Conservation (phyloP, 2,797 vertebrate species). For the Liasis olivaceus region DNA sequence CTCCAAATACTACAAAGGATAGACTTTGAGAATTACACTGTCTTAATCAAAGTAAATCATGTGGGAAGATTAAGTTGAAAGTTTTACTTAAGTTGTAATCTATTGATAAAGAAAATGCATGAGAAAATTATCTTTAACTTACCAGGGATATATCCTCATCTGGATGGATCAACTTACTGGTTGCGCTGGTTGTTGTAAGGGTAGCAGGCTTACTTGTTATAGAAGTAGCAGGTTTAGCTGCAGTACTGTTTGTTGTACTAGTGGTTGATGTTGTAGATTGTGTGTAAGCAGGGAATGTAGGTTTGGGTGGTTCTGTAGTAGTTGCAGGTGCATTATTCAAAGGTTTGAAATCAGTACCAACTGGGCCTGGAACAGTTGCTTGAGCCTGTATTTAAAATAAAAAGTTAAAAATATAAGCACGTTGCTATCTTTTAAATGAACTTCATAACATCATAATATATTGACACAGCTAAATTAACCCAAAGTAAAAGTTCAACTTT, state of each 20-base stretch:
- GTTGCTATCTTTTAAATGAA: constrained; percentile 31
- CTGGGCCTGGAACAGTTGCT: constrained; percentile 85
- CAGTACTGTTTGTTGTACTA: constrained; percentile 93
- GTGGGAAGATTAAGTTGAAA: background rate
- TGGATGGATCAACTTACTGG: constrained; percentile 99
- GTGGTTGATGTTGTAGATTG: constrained; percentile 92
- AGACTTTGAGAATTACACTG: background rate
- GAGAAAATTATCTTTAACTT: constrained; percentile 77
- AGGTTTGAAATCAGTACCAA: constrained; percentile 88
- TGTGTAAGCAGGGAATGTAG: constrained; percentile 98
- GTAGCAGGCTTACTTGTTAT: constrained; percentile 98
- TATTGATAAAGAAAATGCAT: background rate
- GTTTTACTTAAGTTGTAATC: background rate
- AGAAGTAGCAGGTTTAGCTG: constrained; percentile 91
- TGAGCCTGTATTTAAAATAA: constrained; percentile 82
- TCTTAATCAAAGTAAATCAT: background rate
- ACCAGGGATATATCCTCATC: constrained; percentile 99
- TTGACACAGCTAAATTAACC: constrained; percentile 49
- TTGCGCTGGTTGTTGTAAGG: constrained; percentile 97
- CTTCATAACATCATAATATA: constrained; percentile 12
- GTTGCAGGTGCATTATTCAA: constrained; percentile 82
- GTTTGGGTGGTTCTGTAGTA: constrained; percentile 90
- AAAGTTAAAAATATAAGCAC: constrained; percentile 46
- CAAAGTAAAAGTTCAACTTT: constrained; percentile 65
- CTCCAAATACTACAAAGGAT: background rate